These are phyloP conservation scores for Elephantulus edwardii DNA, from an alignment of 2,113 vertebrate species.

Conservation along the genomic window DNA sequence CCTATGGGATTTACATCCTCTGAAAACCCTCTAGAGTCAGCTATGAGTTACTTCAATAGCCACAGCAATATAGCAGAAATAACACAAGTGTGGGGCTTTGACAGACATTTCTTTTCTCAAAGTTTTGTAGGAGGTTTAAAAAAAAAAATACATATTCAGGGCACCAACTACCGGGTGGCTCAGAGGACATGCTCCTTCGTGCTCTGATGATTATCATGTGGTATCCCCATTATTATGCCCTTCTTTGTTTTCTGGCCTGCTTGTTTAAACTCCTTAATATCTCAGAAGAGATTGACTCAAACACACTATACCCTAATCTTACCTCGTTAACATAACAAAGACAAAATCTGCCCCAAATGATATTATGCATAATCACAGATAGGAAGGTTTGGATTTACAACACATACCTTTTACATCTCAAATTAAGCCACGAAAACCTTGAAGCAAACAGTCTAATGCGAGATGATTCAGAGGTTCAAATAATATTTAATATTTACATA, in stretches of 20 bases:
- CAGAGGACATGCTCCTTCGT: neutral
- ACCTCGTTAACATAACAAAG: neutral
- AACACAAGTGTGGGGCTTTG: neutral
- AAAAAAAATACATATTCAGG: neutral
- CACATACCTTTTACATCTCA: neutral
- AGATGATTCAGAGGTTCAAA: neutral
- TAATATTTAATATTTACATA: conserved; percentile 2
- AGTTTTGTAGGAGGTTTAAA: neutral
- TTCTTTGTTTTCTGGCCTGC: neutral
- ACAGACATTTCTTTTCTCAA: neutral
- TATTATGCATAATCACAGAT: neutral
- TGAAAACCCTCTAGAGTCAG: too few species aligned
- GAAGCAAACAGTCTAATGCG: neutral
- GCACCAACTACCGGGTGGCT: neutral
- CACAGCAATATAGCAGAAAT: neutral
- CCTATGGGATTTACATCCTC: too few species aligned
- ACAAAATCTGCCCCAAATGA: neutral
- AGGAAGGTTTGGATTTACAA: neutral
- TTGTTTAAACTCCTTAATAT: neutral
- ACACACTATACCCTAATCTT: neutral
- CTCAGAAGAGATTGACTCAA: neutral
- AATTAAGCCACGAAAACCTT: neutral
- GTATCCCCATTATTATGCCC: neutral
- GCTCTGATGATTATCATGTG: neutral
- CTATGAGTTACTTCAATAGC: too few species aligned